Evolutionary conservation across 2,797 vertebrate genomes (phyloP).

Genomic region (Tragopan temminckii): DNA sequence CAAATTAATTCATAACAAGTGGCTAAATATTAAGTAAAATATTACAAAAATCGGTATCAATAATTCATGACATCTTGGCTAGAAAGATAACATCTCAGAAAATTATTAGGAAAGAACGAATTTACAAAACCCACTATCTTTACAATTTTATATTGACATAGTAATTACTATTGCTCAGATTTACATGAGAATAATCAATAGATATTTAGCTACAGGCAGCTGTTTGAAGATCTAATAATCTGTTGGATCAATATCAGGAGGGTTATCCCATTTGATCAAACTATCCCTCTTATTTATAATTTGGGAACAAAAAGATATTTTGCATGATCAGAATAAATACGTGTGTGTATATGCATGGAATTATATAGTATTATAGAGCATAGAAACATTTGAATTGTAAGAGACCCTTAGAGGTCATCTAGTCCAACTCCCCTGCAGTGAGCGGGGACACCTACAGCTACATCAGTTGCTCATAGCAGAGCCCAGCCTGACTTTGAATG

Average conservation of each 20-base stretch:
- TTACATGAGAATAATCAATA: conserved; percentile 24
- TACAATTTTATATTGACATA: background rate
- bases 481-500: too few relatives aligned
- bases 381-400: background rate
- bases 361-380: background rate
- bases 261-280: background rate
- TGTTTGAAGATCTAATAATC: conserved; percentile 32
- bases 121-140: conserved; percentile 40
- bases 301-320: background rate
- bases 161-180: conserved; percentile 29
- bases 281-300: background rate
- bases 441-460: too few relatives aligned
- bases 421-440: background rate
- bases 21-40: conserved; percentile 52
- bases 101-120: conserved; percentile 56
- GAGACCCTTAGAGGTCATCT: background rate
- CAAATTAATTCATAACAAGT: conserved; percentile 57
- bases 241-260: background rate
- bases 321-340: background rate
- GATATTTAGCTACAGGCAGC: conserved; percentile 22
- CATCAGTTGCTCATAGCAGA: too few relatives aligned
- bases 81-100: conserved; percentile 33
- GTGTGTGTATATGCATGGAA: background rate
- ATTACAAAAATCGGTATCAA: conserved; percentile 50
- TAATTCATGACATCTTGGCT: conserved; percentile 39